A percentile compares a stretch with the other conserved stretches of the same genome.
Conservation (phyloP, 2,797 vertebrate species). For the Carduelis carduelis region DNA sequence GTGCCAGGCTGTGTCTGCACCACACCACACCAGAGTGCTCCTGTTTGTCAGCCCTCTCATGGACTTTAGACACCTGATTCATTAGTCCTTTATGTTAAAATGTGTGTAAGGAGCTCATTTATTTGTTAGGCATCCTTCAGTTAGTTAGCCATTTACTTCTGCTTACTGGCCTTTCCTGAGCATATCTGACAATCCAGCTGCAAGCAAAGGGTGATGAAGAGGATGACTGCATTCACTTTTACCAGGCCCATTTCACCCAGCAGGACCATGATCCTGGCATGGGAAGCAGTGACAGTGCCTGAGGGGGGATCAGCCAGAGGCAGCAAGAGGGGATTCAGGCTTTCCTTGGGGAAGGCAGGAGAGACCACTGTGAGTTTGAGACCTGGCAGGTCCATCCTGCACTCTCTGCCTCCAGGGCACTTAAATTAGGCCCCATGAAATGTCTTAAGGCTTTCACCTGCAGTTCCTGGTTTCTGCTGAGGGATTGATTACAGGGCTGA, state of each 20-base stretch:
- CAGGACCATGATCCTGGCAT: background rate
- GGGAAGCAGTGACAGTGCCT: rapidly evolving
- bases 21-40: background rate
- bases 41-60: background rate
- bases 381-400: background rate
- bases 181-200: background rate
- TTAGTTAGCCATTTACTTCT: background rate
- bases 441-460: background rate
- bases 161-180: background rate
- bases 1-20: background rate
- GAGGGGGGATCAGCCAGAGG: background rate
- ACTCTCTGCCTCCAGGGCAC: background rate
- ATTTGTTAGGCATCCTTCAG: background rate
- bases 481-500: background rate
- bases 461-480: background rate
- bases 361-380: rapidly evolving
- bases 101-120: background rate
- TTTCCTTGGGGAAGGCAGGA: background rate
- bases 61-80: background rate
- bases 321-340: background rate
- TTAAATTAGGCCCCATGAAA: background rate
- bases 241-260: background rate
- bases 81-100: background rate
- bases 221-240: background rate
- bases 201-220: background rate